Conservation (phyloP, 1,140 invertebrate species). For the Dufourea novaeangliae region DNA sequence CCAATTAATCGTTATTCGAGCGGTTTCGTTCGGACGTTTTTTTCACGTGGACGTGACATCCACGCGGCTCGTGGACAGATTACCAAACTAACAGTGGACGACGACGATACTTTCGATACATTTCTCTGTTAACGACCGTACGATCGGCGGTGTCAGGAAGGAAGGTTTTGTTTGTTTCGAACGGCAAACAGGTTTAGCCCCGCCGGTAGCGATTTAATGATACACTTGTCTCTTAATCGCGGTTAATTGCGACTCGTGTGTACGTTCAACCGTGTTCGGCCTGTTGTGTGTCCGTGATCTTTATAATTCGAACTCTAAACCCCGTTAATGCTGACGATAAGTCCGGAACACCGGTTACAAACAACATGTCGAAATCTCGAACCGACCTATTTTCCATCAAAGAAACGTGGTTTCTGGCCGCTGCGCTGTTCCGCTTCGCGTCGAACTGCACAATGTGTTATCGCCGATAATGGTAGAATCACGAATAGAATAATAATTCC, state of each 20-base stretch:
- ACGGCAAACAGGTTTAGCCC: background rate
- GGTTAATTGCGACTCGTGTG: background rate
- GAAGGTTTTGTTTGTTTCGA: constrained; percentile 1
- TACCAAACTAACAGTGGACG: no score
- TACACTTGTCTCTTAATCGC: background rate
- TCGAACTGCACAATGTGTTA: no score
- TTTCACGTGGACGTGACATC: background rate
- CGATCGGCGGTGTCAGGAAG: background rate
- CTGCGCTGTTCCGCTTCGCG: no score
- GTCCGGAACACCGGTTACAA: no score
- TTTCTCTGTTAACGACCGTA: background rate
- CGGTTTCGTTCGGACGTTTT: background rate
- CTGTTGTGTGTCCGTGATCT: background rate
- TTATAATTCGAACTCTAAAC: background rate
- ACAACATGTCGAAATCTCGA: background rate
- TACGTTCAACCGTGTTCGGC: background rate
- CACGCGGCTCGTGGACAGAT: no score
- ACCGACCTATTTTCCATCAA: no score
- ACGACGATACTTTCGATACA: background rate
- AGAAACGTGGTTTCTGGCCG: no score
- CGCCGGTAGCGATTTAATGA: background rate
- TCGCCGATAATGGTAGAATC: background rate
- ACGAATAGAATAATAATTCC: background rate
- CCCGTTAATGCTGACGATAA: background rate
- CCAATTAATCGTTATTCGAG: constrained; percentile 21